Conservation (phyloP, 1,140 invertebrate species). For the Brachionus koreanus region DNA sequence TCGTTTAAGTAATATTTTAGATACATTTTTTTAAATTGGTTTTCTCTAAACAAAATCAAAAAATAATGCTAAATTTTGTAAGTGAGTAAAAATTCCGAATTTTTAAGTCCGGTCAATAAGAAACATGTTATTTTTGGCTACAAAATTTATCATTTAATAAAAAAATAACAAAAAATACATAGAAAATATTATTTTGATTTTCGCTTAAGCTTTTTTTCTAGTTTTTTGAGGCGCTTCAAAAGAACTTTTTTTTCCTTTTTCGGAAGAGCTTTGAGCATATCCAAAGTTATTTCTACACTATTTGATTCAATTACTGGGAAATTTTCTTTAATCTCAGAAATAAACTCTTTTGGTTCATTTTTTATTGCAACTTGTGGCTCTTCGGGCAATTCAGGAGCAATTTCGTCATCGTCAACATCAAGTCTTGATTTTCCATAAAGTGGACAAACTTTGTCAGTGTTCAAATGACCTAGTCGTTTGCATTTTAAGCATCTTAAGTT, state of each 20-base stretch:
- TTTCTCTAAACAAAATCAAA: not conserved
- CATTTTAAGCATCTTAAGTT: conserved; percentile 88
- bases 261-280: conserved; percentile 6
- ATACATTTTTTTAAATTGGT: conserved; percentile 52
- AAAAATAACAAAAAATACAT: not conserved
- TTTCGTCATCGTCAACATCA: conserved; percentile 1
- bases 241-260: conserved; percentile 43
- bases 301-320: not conserved
- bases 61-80: not conserved
- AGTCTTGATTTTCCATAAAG: conserved; percentile 65
- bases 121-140: not conserved
- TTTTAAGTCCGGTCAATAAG: not conserved
- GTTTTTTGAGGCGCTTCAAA: not conserved
- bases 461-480: conserved; percentile 98
- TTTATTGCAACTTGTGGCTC: not conserved
- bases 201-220: conserved; percentile 1
- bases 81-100: not conserved
- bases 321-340: conserved; percentile 1
- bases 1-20: conserved; percentile 58
- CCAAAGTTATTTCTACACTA: not conserved
- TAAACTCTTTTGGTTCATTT: conserved; percentile 1
- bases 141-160: not conserved
- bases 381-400: not conserved
- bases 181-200: not conserved
- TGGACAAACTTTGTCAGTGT: conserved; percentile 93